Conservation (phyloP, 2,113 vertebrate genomes). For the Pseudopodoces humilis region DNA sequence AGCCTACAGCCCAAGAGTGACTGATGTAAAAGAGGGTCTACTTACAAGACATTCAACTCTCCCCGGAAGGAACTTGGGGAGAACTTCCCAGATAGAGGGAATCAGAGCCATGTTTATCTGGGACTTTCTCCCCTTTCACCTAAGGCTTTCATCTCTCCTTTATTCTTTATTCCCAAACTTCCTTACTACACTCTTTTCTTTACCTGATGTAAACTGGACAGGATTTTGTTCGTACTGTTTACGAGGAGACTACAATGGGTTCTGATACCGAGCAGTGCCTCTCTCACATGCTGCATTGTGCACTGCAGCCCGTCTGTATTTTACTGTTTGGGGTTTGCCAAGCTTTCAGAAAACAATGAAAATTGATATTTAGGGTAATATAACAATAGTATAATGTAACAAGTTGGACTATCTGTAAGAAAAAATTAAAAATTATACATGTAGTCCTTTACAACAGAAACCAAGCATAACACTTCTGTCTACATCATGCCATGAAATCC, state of each 20-base stretch:
- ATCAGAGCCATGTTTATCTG: neutral
- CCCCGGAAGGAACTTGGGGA: too few species aligned
- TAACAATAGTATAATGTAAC: neutral
- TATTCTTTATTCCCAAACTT: neutral
- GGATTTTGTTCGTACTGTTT: neutral
- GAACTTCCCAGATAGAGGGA: neutral
- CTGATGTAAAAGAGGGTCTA: neutral
- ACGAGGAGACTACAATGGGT: neutral
- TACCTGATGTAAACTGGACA: neutral
- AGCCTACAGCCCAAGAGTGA: neutral
- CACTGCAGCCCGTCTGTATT: neutral
- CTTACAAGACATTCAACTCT: neutral
- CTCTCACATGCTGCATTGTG: neutral
- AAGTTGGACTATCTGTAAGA: neutral
- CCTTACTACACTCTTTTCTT: neutral
- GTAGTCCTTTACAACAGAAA: neutral
- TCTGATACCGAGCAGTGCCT: neutral
- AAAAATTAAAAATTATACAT: neutral
- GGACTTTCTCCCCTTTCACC: neutral
- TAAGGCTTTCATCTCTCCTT: neutral
- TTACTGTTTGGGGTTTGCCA: neutral
- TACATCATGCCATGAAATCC: neutral
- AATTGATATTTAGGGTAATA: neutral
- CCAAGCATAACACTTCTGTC: neutral
- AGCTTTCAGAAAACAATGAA: neutral